Evolutionary conservation across 2,113 vertebrate species (phyloP), one percentile per base, ranked within the genome.

Genomic region (Chitala chitala): DNA sequence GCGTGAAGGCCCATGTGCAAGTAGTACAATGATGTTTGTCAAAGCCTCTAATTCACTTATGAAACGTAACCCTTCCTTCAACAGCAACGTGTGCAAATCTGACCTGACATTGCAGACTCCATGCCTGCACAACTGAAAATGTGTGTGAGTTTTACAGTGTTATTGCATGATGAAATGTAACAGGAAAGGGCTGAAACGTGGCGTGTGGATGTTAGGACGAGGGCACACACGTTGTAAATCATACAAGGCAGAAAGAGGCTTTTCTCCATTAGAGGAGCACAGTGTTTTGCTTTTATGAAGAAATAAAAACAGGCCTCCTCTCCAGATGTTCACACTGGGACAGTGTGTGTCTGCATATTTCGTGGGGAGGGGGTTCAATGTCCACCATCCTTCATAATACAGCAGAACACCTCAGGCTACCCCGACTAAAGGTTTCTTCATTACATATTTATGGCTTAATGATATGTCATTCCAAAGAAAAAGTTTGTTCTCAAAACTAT

Each of bases 261-360:
- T 59, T 31, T 33, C 54, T 8, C n/a, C 33, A 53, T 36, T 29
- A 44, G 33, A 17, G 55, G 24, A 36, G 1, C 54, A 61, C 71
- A 17, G 40, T 72, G 54, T 59, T 38, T 22, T 46, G 40, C 54
- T 72, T 72, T 48, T 59, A 59, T 61, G 71, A 72, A 13, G 26
- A 17, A 55, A 50, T 71, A n/a, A 31, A 46, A 59, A 72, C 31
- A 26, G 33, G 5, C 38, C 71, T 26, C n/a, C 54, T 20, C 56
- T 59, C 71, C 71, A 72, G 54, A 59, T 58, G 54, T 54, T 48
- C 38, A 61, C 38, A 72, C 56, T 58, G 69, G 69, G 55, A 31
- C 17, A 4, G 71, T 59, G 12, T 48, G 71, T 15, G 55, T 17
- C 3, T 20, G 54, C 5, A 15, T 61, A 40, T 48, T 36, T 31